Evolutionary conservation across 2,888 invertebrate genomes (phyloP), one percentile per base, ranked within the genome.

Genomic region (Rapana venosa): DNA sequence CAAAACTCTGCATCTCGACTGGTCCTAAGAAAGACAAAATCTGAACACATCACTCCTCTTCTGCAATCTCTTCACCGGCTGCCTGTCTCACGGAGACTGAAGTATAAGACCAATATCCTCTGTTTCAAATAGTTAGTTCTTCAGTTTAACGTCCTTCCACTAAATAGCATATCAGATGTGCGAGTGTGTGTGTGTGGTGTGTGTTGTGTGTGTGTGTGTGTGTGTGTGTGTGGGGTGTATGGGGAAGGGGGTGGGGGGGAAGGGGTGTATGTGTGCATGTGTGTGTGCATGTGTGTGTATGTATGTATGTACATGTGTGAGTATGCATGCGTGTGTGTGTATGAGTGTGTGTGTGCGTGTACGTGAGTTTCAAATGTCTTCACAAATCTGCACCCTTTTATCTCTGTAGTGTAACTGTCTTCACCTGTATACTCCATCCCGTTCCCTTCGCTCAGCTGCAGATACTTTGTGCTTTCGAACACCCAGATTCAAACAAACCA

Each of bases 141-240:
- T 74, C 74, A 26, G 20, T 74, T 74, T n/a, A 20, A 20, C 22
- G 26, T n/a, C 26, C 6, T 20, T 74, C 22, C n/a, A 74, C 20
- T 26, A 74, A 17, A 74, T 17, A 22, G 5, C 11, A 17, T 6
- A 74, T 22, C 74, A 17, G 5, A 17, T 17, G n/a, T 74, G n/a
- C n/a, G n/a, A n/a, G 66, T 66, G 66, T 66, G 66, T 66, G 66
- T 66, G 66, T 66, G 66, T 66, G 66, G 2, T 2, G 66, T 17
- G 66, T 66, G 66, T 66, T 66, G 17, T 17, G 77, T 77, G 77
- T 77, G 77, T 77, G 77, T 77, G 77, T 77, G 77, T 77, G 77
- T 77, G 77, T 77, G 77, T 77, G 77, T 77, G 77, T 77, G 77
- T 77, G 26, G 47, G 8, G 22, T 74, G 74, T 70, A n/a, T 47